Base-by-base conservation (phyloP, 2,797 vertebrate genomes). In the Enteromius unitaeniatus region DNA sequence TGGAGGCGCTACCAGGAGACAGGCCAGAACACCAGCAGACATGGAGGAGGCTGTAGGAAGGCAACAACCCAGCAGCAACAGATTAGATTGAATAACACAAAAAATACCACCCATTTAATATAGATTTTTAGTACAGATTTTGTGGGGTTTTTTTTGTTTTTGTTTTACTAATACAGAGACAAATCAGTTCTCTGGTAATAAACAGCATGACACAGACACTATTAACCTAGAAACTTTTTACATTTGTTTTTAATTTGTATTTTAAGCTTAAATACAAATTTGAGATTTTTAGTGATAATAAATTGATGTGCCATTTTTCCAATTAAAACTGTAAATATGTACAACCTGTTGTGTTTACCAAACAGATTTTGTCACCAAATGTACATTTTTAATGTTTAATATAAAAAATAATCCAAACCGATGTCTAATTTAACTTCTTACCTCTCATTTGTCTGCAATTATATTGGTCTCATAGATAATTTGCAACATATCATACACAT, bases 281-380 rank as follows among this genome's bases (percentile, higher is more conserved):
- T 72, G 81, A 72, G 72, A 47, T 72, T 47, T 15, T 11, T 83
- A 8, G 1, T 58, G 40, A 28, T 55, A 40, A 69, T 74, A 81
- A 51, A 45, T 62, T 68, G 49, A 64, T 28, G 58, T 84, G 28
- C 28, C 15, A 51, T 74, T 15, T 51, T 58, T 55, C 6, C 37
- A n/a, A 34, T 34, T 74, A 10, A 53, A n/a, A 75, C n/a, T 76
- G 34, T 82, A 75, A 78, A 81, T 65, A 72, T 51, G 21, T 75
- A 55, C 3, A 55, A 55, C 31, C 21, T 75, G 6, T 23, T 47
- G 42, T 68, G n/a, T 68, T 68, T 42, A 9, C 65, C 4, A 2
- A 23, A 45, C 6, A 1, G 49, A 74, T 53, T 75, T 75, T 40
- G 34, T 26, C 73, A 58, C 1, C 19, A 15, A 34, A 34, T 21